A percentile compares a stretch with the other conserved stretches of the same genome.
Conservation (phyloP, 2,888 invertebrate species). For the Tiliacea aurago region DNA sequence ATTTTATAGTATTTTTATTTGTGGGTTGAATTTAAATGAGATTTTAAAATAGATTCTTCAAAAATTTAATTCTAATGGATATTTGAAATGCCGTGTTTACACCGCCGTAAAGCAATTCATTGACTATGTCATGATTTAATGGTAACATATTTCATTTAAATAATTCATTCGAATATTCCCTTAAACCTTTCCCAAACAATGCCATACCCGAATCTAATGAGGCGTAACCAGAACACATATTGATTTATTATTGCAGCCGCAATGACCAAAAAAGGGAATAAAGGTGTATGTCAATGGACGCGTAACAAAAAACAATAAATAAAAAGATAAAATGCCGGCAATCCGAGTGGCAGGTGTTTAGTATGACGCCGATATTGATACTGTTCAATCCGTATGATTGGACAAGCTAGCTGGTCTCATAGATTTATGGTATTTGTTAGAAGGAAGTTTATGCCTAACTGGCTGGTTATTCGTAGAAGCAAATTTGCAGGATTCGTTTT, state of each 20-base stretch:
- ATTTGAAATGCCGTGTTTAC: constrained; percentile 32
- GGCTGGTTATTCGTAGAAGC: background rate
- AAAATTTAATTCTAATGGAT: background rate
- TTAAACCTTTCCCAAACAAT: constrained; percentile 38
- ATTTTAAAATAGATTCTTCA: background rate
- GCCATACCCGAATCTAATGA: constrained; percentile 65
- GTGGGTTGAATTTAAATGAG: constrained; percentile 37
- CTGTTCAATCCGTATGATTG: constrained; percentile 65
- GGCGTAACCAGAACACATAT: constrained; percentile 69
- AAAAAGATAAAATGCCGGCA: constrained; percentile 81
- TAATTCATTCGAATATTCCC: constrained; percentile 33
- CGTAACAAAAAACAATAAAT: constrained; percentile 76
- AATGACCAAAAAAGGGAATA: constrained; percentile 71
- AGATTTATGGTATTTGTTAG: constrained; percentile 35
- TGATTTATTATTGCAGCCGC: constrained; percentile 68
- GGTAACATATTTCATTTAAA: constrained; percentile 34
- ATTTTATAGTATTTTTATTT: constrained; percentile 13
- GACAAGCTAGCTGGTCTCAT: constrained; percentile 49
- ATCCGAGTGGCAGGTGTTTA: constrained; percentile 79
- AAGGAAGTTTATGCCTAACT: constrained; percentile 21
- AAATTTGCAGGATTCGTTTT: background rate
- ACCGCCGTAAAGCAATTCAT: constrained; percentile 22
- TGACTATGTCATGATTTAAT: constrained; percentile 36
- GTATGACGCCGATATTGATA: constrained; percentile 73
- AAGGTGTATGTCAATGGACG: constrained; percentile 75